Conservation (phyloP, 2,888 invertebrate genomes). For the Hyles lineata region DNA sequence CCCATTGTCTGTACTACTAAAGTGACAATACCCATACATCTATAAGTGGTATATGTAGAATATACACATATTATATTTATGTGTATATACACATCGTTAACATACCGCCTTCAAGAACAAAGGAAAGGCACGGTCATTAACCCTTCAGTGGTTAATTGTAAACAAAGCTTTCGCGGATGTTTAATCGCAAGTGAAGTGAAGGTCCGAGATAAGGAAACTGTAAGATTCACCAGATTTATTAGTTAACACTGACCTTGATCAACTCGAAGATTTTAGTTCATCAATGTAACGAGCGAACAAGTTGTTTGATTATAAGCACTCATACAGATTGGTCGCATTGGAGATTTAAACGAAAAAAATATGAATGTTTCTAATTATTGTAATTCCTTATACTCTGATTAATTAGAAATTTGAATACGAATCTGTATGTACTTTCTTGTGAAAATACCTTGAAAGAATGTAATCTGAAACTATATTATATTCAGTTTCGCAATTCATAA, state of each 20-base stretch:
- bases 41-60: not conserved
- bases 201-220: constrained; percentile 41
- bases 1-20: no score
- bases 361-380: not conserved
- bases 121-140: constrained; percentile 49
- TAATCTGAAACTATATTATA: no score
- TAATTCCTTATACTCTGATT: not conserved
- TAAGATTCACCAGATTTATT: constrained; percentile 41
- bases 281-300: constrained; percentile 44
- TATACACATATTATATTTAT: not conserved
- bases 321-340: not conserved
- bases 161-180: constrained; percentile 27
- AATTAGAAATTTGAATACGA: no score
- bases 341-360: no score
- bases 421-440: no score
- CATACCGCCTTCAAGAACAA: constrained; percentile 45
- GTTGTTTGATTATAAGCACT: constrained; percentile 40
- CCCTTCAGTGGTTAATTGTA: constrained; percentile 38
- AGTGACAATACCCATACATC: no score
- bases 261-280: constrained; percentile 50
- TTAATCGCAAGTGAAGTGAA: not conserved
- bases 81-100: not conserved
- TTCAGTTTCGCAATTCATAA: no score
- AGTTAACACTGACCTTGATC: constrained; percentile 61
- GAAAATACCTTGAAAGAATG: no score